These are phyloP conservation scores for Apomyelois bistriatella DNA, from an alignment of 2,888 invertebrate species.

Conservation along the genomic window DNA sequence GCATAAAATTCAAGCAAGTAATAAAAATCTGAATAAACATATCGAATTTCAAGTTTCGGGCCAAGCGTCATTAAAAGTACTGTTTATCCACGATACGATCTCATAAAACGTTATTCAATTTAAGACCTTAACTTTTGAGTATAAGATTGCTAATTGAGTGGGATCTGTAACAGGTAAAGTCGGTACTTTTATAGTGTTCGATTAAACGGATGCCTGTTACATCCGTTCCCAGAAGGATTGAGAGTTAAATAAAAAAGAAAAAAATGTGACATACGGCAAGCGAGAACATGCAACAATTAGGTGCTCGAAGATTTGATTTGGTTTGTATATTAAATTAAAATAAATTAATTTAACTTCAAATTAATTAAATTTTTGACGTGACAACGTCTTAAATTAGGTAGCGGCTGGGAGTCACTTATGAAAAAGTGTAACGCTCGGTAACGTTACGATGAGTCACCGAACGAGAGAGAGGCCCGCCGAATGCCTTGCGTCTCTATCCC, in stretches of 20 bases:
- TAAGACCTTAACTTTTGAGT: neutral
- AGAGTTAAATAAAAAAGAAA: slow-evolving; percentile 45
- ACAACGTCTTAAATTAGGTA: no score
- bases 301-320: neutral
- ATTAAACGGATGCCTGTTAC: slow-evolving; percentile 64
- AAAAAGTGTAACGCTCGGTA: no score
- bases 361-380: no score
- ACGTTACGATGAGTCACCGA: no score
- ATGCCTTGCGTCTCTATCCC: no score
- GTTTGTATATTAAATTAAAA: neutral
- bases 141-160: slow-evolving; percentile 13
- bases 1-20: slow-evolving; percentile 22
- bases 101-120: neutral
- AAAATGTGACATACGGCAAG: slow-evolving; percentile 26
- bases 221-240: slow-evolving; percentile 76
- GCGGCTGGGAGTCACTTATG: no score
- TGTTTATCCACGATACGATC: slow-evolving; percentile 18
- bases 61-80: slow-evolving; percentile 17
- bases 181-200: slow-evolving; percentile 29
- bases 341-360: neutral
- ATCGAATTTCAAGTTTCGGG: slow-evolving; percentile 22
- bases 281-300: neutral
- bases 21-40: slow-evolving; percentile 25
- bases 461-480: no score
- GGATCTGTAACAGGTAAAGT: slow-evolving; percentile 10